A percentile compares a stretch with the other conserved stretches of the same genome.
Conservation (phyloP, 2,888 invertebrate species). For the Temnothorax unifasciatus region DNA sequence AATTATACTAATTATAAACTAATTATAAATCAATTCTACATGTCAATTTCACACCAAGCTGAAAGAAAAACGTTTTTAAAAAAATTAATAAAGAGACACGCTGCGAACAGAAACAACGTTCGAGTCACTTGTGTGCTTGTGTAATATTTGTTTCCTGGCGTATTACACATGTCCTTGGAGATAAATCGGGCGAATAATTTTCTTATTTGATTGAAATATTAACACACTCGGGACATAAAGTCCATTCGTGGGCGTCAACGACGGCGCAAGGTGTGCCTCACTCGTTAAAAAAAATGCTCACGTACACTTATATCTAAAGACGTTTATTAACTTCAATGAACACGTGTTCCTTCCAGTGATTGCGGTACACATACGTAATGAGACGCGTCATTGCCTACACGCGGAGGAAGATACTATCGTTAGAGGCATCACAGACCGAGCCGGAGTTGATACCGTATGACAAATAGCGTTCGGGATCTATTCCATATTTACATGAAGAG, state of each 20-base stretch:
- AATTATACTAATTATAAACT: background rate
- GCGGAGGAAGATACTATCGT: background rate
- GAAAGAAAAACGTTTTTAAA: constrained; percentile 9
- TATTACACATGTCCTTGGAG: constrained; percentile 45
- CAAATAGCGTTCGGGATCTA: constrained; percentile 8
- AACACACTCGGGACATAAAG: constrained; percentile 37
- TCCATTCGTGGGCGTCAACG: constrained; percentile 20
- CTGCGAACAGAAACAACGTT: constrained; percentile 1
- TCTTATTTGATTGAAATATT: constrained; percentile 34
- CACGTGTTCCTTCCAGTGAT: constrained; percentile 13
- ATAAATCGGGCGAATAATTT: constrained; percentile 20
- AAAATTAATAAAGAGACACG: constrained; percentile 56
- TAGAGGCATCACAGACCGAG: background rate
- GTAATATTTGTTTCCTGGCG: constrained; percentile 11
- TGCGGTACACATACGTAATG: constrained; percentile 2
- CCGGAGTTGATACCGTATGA: background rate
- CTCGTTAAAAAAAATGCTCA: constrained; percentile 14
- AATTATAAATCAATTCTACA: background rate
- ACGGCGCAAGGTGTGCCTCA: constrained; percentile 1
- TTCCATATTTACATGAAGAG: constrained; percentile 9
- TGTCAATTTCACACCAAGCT: background rate
- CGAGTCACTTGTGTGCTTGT: background rate
- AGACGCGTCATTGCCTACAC: constrained; percentile 37
- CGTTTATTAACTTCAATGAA: constrained; percentile 46
- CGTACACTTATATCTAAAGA: constrained; percentile 4